Conservation (phyloP, 2,797 vertebrate genomes). For the Nyctalus aviator region DNA sequence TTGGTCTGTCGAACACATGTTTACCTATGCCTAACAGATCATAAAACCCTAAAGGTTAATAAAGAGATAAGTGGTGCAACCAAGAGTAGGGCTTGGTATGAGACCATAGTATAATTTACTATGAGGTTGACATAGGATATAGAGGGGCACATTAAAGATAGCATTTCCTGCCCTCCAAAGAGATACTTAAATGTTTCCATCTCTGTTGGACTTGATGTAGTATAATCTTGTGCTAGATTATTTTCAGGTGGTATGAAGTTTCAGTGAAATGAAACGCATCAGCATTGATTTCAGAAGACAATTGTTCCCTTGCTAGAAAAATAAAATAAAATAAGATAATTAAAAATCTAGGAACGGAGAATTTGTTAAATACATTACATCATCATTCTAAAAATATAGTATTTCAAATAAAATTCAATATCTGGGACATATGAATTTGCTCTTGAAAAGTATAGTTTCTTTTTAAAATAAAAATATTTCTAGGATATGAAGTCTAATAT, state of each 20-base stretch:
- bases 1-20: conserved; percentile 82
- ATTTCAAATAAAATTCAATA: conserved; percentile 57
- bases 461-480: conserved; percentile 50
- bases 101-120: conserved; percentile 66
- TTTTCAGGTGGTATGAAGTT: conserved; percentile 26
- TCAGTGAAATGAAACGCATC: neutral
- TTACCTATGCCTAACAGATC: conserved; percentile 80
- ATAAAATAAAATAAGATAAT: neutral
- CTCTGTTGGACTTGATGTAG: conserved; percentile 37
- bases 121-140: conserved; percentile 77
- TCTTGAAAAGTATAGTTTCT: conserved; percentile 39
- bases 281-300: conserved; percentile 53
- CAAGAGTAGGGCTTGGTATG: neutral
- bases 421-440: neutral
- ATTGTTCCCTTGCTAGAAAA: conserved; percentile 30
- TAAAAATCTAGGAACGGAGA: conserved; percentile 6
- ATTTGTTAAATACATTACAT: conserved; percentile 24
- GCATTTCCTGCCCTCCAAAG: conserved; percentile 66
- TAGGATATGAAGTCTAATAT: conserved; percentile 19
- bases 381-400: neutral
- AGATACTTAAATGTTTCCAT: conserved; percentile 69
- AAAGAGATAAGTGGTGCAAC: conserved; percentile 82
- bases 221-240: conserved; percentile 19
- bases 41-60: conserved; percentile 85
- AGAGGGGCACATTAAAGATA: conserved; percentile 77